A percentile compares a stretch with the other conserved stretches of the same genome.
Conservation (phyloP, 2,113 vertebrate genomes). For the Silurus meridionalis region DNA sequence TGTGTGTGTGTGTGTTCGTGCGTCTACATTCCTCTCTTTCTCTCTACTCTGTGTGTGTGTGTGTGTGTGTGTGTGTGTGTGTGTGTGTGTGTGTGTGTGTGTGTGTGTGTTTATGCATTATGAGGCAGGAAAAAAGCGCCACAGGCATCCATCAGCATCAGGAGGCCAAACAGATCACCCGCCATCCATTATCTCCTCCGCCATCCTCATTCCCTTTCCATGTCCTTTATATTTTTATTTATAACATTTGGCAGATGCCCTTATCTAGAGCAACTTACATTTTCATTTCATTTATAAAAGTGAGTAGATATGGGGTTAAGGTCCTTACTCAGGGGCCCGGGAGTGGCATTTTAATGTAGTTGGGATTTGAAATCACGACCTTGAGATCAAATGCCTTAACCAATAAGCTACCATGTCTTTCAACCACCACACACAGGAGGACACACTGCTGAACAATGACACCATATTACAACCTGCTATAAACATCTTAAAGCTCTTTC, state of each 20-base stretch:
- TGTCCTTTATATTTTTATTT: not conserved
- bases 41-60: no score
- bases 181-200: conserved; percentile 36
- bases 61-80: not conserved
- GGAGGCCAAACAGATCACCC: conserved; percentile 4
- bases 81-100: conserved; percentile 17
- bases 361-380: no score
- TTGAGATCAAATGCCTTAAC: no score
- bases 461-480: not conserved
- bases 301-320: no score
- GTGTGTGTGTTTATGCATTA: conserved; percentile 28
- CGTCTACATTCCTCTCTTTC: no score
- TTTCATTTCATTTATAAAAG: no score
- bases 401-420: not conserved
- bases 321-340: no score
- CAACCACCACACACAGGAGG: not conserved
- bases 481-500: not conserved
- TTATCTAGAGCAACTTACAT: no score
- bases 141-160: conserved; percentile 39
- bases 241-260: no score
- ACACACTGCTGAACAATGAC: not conserved
- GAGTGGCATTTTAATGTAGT: no score
- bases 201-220: conserved; percentile 18
- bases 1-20: no score
- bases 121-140: conserved; percentile 25